Conservation (phyloP, 2,113 vertebrate species). For the Martes martes region DNA sequence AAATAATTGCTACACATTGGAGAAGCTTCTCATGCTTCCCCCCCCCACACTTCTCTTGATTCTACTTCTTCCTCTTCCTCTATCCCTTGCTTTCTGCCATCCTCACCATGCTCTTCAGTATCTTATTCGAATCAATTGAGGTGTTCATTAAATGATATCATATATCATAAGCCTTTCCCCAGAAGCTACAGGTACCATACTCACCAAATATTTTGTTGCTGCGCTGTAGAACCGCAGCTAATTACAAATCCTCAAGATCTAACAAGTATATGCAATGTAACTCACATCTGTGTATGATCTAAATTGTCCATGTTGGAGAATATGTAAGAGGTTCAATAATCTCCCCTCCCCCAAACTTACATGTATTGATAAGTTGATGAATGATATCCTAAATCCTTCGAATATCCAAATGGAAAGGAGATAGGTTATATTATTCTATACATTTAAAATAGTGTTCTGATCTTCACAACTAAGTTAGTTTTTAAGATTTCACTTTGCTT, state of each 20-base stretch:
- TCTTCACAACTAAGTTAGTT: not conserved
- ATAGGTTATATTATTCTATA: not conserved
- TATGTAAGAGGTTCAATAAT: not conserved
- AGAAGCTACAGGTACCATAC: not conserved
- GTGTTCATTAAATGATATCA: not conserved
- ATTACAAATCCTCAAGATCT: not conserved
- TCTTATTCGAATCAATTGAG: not conserved
- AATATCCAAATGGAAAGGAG: not conserved
- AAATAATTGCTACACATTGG: not conserved
- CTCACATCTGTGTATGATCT: not conserved
- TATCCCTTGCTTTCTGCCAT: not conserved
- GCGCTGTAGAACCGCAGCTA: not conserved
- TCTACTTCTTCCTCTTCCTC: not conserved
- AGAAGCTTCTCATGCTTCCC: not conserved
- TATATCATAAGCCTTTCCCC: not conserved
- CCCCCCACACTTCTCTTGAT: not conserved
- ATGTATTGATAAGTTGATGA: not conserved
- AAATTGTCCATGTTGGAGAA: not conserved
- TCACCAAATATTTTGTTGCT: not conserved
- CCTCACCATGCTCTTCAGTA: not conserved
- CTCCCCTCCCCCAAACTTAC: not conserved
- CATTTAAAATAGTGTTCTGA: not conserved
- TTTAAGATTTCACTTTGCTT: slow-evolving; percentile 33
- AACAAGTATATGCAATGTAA: not conserved
- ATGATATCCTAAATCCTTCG: not conserved